Base-by-base conservation (phyloP, 2,797 vertebrate genomes). In the Hemibagrus guttatus region DNA sequence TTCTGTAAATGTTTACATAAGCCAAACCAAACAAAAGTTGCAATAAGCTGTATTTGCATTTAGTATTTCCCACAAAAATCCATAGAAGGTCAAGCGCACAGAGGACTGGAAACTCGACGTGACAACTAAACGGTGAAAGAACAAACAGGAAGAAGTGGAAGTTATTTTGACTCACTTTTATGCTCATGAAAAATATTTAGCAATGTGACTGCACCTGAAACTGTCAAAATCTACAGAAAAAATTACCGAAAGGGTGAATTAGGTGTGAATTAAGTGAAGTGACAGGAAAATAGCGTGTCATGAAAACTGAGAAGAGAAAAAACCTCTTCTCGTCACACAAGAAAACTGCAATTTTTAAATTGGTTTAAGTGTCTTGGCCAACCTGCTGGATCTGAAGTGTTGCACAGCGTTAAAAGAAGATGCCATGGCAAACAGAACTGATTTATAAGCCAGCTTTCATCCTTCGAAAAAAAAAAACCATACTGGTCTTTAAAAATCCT, bases 361-460 rank as follows among this genome's bases (percentile, higher is more conserved):
- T 17, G 35, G 19, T 74, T 74, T 5, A 78, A 78, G 28, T 58
- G 54, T 78, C 75, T 35, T 78, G 19, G 54, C 52, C 0, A n/a
- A 59, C 31, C 17, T 61, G 52, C 28, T 78, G 75, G 28, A 21
- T 12, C 46, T 35, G 4, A 78, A 11, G 75, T 78, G n/a, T 31
- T 78, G 74, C 74, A 78, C 74, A 56, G 52, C 16, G 9, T 78
- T 56, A 72, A 72, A 13, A 13, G 39, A 72, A 72, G 42, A 13
- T 72, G 52, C 17, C 52, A 56, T 21, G 28, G 75, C 17, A 58
- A 78, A 78, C 16, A 56, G 19, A 78, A 56, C 16, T 39, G 76
- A 80, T 59, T 80, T 61, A 76, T 76, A 76, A 76, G 74, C 74
- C 6, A 59, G 56, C 78, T 80, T 42, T 80, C 31, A 80, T 61